Percentiles rank a stretch among this genome's conserved stretches.
Conservation (phyloP, 2,797 vertebrate genomes). For the Anolis apletophallus region DNA sequence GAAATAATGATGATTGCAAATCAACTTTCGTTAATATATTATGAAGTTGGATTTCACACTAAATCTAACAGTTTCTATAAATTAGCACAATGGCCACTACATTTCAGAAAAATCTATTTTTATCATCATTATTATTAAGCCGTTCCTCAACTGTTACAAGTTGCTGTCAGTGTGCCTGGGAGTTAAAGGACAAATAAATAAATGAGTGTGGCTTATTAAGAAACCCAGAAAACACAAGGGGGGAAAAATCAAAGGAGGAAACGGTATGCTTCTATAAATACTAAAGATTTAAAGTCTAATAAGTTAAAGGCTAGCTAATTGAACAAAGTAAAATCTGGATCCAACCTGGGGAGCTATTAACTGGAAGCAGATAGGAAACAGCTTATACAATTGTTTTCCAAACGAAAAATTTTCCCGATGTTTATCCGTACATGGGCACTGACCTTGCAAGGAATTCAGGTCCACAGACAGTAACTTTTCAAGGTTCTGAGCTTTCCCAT, state of each 20-base stretch:
- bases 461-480: too few species aligned
- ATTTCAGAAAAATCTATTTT: too few species aligned
- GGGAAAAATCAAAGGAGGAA: too few species aligned
- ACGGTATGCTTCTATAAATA: neutral
- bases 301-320: neutral
- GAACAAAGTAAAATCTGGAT: neutral
- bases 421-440: too few species aligned
- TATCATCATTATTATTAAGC: constrained; percentile 47
- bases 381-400: neutral
- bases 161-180: neutral
- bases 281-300: neutral
- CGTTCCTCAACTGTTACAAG: constrained; percentile 31
- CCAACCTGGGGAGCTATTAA: neutral
- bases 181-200: constrained; percentile 14
- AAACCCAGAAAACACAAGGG: neutral
- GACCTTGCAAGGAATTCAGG: too few species aligned
- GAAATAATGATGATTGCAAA: constrained; percentile 50
- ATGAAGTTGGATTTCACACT: neutral
- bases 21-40: constrained; percentile 46
- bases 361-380: neutral
- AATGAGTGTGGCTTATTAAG: constrained; percentile 1
- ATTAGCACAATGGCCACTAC: neutral
- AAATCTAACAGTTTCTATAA: constrained; percentile 39
- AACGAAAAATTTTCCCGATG: neutral
- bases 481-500: too few species aligned